Evolutionary conservation across 2,888 invertebrate genomes (phyloP).

Genomic region (Troilus luridus): DNA sequence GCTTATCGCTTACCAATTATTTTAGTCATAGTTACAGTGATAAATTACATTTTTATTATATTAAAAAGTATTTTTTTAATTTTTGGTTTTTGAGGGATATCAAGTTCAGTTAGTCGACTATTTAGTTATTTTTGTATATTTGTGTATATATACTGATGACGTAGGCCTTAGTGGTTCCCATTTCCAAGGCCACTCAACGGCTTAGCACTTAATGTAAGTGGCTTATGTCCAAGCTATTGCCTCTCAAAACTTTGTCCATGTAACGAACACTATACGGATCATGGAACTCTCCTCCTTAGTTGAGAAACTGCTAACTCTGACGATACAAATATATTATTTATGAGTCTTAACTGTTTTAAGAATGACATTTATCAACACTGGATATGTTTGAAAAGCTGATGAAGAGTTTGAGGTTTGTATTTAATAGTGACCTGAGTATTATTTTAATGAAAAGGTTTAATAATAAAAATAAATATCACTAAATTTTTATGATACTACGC

Average conservation of each 20-base stretch:
- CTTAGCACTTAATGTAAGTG: conserved; percentile 8
- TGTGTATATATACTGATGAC: neutral
- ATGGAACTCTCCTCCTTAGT: neutral
- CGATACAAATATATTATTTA: neutral
- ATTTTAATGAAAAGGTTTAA: neutral
- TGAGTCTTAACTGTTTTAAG: neutral
- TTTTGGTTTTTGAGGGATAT: neutral
- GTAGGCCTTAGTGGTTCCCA: neutral
- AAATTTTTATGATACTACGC: neutral
- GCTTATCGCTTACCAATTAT: neutral
- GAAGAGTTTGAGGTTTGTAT: neutral
- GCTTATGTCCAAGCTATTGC: neutral
- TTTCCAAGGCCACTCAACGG: neutral
- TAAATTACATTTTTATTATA: no score
- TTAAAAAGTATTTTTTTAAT: neutral
- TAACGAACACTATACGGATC: neutral
- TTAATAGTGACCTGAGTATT: neutral
- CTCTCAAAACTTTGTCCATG: neutral
- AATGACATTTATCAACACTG: neutral
- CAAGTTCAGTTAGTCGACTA: neutral
- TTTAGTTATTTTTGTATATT: neutral
- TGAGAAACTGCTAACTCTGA: neutral
- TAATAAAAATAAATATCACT: neutral
- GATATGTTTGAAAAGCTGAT: no score
- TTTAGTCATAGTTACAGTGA: neutral